Base-by-base conservation (phyloP, 2,113 vertebrate genomes). In the Stictonetta naevosa region DNA sequence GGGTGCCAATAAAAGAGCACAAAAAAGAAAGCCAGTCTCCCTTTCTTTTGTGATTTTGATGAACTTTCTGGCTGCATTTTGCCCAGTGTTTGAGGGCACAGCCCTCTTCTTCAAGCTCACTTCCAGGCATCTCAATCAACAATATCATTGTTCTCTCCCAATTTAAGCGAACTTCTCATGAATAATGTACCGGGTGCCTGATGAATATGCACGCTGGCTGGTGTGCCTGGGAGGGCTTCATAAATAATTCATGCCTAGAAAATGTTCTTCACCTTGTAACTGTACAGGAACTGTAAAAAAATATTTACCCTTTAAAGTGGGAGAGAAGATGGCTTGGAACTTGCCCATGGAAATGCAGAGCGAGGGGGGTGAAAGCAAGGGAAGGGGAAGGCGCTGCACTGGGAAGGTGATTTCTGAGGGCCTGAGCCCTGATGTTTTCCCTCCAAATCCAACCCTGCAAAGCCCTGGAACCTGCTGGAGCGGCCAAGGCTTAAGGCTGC, bases 201-300 rank as follows among this genome's bases (percentile, higher is more conserved):
- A 97, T 98, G 97, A 98, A 98, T 98, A 98, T 98, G 96, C 97
- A 97, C 71, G 58, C 9, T 38, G 93, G 69, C 95, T 95, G 96
- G 90, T 96, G 97, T 97, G 97, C 94, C 96, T 96, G 95, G 92
- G 91, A 96, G 95, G 95, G 82, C 90, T 84, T 90, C 69, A 96
- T 98, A 96, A 97, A 98, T 98, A 97, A 98, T 98, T 96, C 97
- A 98, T 97, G 96, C 92, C 80, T 58, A 38, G 91, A 93, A 97
- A 97, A 95, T 93, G 92, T 92, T 97, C 96, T 88, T 97, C 95
- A 98, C 97, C 97, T 97, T 97, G 90, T 92, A 93, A 95, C 86
- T 81, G 84, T 83, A 85, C 73, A 82, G 93, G 94, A 96, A 90
- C 72, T 8, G 26, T 50, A 31, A 21, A 53, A 50, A 44, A 58